phyloP scores from a whole-genome alignment of 37 sponge, comb jelly and placozoan genomes.

The Lycopodina hypogea region DNA sequence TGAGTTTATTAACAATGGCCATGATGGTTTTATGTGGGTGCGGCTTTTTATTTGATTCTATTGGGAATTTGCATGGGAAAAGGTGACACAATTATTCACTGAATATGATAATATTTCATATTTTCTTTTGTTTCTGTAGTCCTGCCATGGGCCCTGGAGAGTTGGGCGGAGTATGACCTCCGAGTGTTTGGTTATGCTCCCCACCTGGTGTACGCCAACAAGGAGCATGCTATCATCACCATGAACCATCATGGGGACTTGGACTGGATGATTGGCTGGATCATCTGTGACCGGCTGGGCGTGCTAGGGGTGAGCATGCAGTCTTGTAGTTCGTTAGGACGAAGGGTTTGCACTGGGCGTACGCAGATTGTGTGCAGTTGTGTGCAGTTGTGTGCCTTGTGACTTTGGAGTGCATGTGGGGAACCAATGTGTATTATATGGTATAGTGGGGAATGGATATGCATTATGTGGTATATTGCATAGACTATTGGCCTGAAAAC shows the following conservation, averaged over 20 bases:
- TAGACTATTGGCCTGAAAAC: too few relatives aligned
- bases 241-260: constrained; percentile 92
- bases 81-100: too few relatives aligned
- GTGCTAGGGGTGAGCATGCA: constrained; percentile 72
- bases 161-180: constrained; percentile 72
- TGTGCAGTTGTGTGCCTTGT: neutral
- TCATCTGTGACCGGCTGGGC: constrained; percentile 61
- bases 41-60: too few relatives aligned
- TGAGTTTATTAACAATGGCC: too few relatives aligned
- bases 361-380: neutral
- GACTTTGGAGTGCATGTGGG: too few relatives aligned
- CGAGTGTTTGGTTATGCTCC: constrained; percentile 12
- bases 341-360: neutral
- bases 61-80: too few relatives aligned
- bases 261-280: constrained; percentile 96
- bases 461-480: too few relatives aligned
- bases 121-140: too few relatives aligned
- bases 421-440: too few relatives aligned
- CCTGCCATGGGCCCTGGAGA: constrained; percentile 72
- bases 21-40: too few relatives aligned
- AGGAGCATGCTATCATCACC: constrained; percentile 70
- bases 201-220: constrained; percentile 28
- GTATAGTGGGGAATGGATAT: too few relatives aligned
- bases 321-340: neutral
- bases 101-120: too few relatives aligned